Base-by-base conservation (phyloP, 2,888 invertebrate species). In the Hololepta plana region DNA sequence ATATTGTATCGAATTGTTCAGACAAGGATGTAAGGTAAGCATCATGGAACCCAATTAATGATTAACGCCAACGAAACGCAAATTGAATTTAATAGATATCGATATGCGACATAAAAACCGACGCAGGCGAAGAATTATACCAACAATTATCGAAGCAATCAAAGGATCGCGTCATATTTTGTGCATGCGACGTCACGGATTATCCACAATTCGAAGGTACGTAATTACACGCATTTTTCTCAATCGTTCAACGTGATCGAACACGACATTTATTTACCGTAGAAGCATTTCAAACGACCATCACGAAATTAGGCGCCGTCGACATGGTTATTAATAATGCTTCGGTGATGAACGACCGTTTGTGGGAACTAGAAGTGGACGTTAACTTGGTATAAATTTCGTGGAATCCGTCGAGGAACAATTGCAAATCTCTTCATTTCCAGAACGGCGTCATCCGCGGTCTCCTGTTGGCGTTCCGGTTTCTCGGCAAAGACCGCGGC, bases 361-460 rank as follows among this genome's bases (percentile, higher is more conserved):
- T 51, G 8, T 51, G 50, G 51, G 50, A 51, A 35, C 33, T 51
- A 16, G 50, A 51, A 43, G 51, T 51, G 3, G 49, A 77, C 41
- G 72, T 77, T 10, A 81, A 81, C 54, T 59, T 80, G 51, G 75
- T 75, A 55, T 17, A 17, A 17, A 7, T 8, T 17, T 17, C 8
- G 6, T 17, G 8, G 17, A 17, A 17, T 7, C 17, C 17, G 17
- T 26, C 10, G 8, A 11, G 11, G 10, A 15, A 13, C n/a, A 14
- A 3, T 10, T 9, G 3, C 17, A 15, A 11, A 14, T 23, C 24
- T 23, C 5, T 19, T 30, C 12, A 24, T 37, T 48, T 53, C 15
- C 46, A 75, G 73, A 81, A 77, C 44, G 80, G 80, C 3, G 71
- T 75, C 4, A 76, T 80, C 34, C 64, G 77, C 30, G 77, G 79